Evolutionary conservation across 2,797 vertebrate species (phyloP), one percentile per base, ranked within the genome.

Genomic region (Kryptolebias ocellatus): DNA sequence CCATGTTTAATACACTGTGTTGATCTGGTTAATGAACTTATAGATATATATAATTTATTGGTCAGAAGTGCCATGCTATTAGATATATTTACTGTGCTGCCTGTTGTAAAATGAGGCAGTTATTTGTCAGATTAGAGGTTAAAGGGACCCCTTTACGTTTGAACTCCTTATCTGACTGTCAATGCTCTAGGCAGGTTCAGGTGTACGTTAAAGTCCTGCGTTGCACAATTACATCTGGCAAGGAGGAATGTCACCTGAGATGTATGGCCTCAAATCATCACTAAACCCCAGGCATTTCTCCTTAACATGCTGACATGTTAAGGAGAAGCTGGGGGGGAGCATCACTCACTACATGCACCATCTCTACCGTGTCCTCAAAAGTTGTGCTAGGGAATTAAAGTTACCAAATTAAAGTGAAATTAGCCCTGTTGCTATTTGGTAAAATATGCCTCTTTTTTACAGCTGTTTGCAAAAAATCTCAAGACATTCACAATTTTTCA

Each of bases 161-260:
- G 58, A 86, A 67, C 53, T 72, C 70, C 61, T 89, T 88, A 87
- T 89, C 84, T 84, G 64, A 72, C 59, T 52, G 87, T 89, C 72
- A 66, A 10, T 61, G 80, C 90, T 90, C 50, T 9, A 76, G 87
- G 92, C 91, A 65, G 60, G 83, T 78, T 84, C 80, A 70, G 76
- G 78, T 85, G 74, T 61, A 77, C 37, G 54, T 72, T 69, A 75
- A 89, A 80, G 68, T 72, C 75, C 74, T 77, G 72, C 57, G 29
- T 90, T 91, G 80, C 87, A 62, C 77, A 89, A 87, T 76, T 79
- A 66, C 79, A 85, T 84, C 76, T 90, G 83, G 79, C 61, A 76
- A 78, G 62, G 50, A 84, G 51, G 51, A 84, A 80, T 77, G 71
- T 66, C 74, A 64, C 47, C 53, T 27, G 55, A 88, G 72, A 89